Base-by-base conservation (phyloP, 2,888 invertebrate species). In the Lagria hirta region DNA sequence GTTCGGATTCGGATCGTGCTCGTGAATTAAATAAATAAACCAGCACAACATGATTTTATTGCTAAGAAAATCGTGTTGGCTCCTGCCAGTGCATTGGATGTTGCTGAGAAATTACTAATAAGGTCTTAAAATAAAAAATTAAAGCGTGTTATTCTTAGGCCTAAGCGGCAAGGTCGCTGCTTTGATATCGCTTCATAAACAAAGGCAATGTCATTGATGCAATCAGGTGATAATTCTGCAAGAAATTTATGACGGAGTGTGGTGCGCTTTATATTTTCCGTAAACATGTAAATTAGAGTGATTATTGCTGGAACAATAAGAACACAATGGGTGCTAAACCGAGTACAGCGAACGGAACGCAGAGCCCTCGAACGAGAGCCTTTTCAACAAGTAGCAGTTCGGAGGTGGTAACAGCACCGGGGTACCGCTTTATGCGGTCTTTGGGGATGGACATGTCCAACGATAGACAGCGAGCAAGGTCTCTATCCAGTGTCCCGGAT, bases 401-500 rank as follows among this genome's bases (percentile, higher is more conserved):
- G 11, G 64, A 64, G 30, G 63, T 64, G 35, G 64, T 64, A 13
- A 54, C 63, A 8, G 58, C 57, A 14, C 62, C 64, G 5, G 61
- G 62, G 15, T 61, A 62, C 44, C 55, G 64, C 13, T 60, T 64
- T 37, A 65, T 63, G 63, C 54, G 62, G 22, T 62, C 64, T 23
- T 57, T 69, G 65, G 84, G 84, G 43, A 82, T 86, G 58, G 82
- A 84, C 64, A 79, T 84, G 70, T 77, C 86, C 32, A 84, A 79
- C 64, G 88, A 88, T 68, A 76, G 90, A 54, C 89, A 90, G 72
- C 78, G 91, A 54, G 89, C 90, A 32, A 78, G 89, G 50, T 88
- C 88, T 18, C 71, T 90, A 56, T 88, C 88, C 40, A 88, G 88
- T 42, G 89, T 90, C 53, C 89, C 89, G 8, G 89, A 88, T 66